Conservation (phyloP, 2,888 invertebrate genomes). For the Ichneumon xanthorius region DNA sequence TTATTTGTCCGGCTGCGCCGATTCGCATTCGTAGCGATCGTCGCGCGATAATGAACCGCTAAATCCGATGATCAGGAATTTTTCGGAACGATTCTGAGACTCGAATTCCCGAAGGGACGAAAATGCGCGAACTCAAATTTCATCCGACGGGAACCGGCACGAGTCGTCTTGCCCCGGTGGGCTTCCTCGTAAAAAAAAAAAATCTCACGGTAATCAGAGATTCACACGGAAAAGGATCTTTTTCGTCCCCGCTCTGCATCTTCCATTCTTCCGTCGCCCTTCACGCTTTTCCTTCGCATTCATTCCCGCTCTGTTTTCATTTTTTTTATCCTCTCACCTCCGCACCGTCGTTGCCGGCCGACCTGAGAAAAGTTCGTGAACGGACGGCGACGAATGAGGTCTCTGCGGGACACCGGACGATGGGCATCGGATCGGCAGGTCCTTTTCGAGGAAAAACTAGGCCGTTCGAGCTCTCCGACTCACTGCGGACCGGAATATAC, state of each 20-base stretch:
- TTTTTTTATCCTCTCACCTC: background rate
- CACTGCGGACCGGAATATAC: too few relatives aligned
- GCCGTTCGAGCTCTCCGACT: background rate
- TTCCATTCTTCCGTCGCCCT: conserved; percentile 25
- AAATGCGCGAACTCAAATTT: background rate
- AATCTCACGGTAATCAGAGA: conserved; percentile 63
- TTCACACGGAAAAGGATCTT: conserved; percentile 36
- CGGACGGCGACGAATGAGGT: conserved; percentile 49
- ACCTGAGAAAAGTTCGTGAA: conserved; percentile 44
- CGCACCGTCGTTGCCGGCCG: conserved; percentile 41
- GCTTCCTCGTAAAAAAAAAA: conserved; percentile 13
- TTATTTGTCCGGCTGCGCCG: too few relatives aligned
- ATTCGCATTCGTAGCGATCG: too few relatives aligned
- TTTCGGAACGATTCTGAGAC: background rate
- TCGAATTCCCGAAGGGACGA: background rate
- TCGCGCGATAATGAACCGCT: too few relatives aligned
- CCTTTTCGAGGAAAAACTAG: conserved; percentile 63
- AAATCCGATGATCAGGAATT: background rate
- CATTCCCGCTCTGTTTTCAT: conserved; percentile 43
- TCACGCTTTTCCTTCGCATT: conserved; percentile 50
- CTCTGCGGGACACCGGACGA: conserved; percentile 59
- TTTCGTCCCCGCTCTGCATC: conserved; percentile 46
- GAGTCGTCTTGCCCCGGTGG: background rate
- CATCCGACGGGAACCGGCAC: conserved; percentile 20
- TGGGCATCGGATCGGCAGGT: conserved; percentile 41